Conservation (phyloP, 2,888 invertebrate species). For the Dascillus cervinus region DNA sequence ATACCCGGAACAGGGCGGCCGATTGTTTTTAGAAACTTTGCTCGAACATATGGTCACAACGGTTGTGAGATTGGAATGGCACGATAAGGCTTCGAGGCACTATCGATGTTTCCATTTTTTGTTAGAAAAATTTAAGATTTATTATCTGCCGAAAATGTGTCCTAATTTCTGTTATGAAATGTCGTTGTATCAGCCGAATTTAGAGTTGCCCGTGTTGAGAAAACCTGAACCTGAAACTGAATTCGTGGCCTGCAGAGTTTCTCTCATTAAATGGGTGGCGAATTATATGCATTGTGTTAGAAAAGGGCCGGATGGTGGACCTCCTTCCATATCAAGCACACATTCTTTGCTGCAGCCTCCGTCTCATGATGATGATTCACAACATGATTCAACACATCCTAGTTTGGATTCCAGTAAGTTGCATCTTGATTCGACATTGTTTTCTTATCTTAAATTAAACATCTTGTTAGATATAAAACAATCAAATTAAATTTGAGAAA, state of each 20-base stretch:
- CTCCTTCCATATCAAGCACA: conserved; percentile 24
- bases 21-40: conserved; percentile 80
- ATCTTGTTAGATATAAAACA: too few species aligned
- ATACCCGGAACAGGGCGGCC: conserved; percentile 56
- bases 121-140: conserved; percentile 82
- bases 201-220: conserved; percentile 69
- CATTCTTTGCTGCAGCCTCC: conserved; percentile 28
- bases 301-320: conserved; percentile 45
- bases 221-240: conserved; percentile 64
- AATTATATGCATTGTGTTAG: conserved; percentile 73
- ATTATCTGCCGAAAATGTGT: conserved; percentile 85
- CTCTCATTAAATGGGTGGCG: conserved; percentile 83
- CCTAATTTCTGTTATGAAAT: conserved; percentile 75
- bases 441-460: too few species aligned
- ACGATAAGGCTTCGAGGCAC: conserved; percentile 70
- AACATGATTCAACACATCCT: conserved; percentile 51
- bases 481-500: too few species aligned
- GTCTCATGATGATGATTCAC: conserved; percentile 44
- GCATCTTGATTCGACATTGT: neutral
- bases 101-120: conserved; percentile 85
- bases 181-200: conserved; percentile 74
- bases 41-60: conserved; percentile 89
- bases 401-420: conserved; percentile 54
- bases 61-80: conserved; percentile 85
- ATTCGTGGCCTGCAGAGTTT: conserved; percentile 68